Base-by-base conservation (phyloP, 2,888 invertebrate species). In the Hypselothyrea guttata region DNA sequence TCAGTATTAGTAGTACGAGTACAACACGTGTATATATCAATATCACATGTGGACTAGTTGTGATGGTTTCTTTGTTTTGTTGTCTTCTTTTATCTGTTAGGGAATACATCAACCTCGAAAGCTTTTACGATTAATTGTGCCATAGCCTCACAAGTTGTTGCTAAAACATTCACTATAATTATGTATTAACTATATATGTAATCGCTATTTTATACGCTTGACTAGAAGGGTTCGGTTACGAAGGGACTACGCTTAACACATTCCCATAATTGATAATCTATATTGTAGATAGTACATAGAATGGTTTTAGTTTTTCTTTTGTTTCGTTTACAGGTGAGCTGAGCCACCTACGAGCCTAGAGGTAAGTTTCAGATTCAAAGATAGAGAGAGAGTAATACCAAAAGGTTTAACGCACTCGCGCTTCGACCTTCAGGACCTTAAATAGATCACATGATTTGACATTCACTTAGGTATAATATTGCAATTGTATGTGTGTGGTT, bases 361-460 rank as follows among this genome's bases (percentile, higher is more conserved):
- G 51, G 48, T 63, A 60, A 59, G 63, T 46, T 22, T 69, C 35
- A 60, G 53, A 55, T 56, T 58, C 30, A 55, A 45, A 55, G 44
- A 63, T 30, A 59, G 44, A 63, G 33, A 59, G 53, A 61, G 52
- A 65, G 66, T 66, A 64, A 57, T 62, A 70, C 67, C 73, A 65
- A 71, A 84, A 79, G 82, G 81, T 58, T 62, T 47, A 45, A 55
- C 52, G 68, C 73, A 57, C 58, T 49, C 12, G 60, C 60, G 70
- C 63, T 60, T 66, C 56, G 60, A 67, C 78, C 76, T 74, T 77
- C 56, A 72, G 78, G 86, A 87, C 86, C 85, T 83, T 88, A 88
- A 87, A 86, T 88, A 88, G 88, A 88, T 88, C 88, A 88, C 88
- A 88, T 87, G 81, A 85, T 88, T 88, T 88, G 88, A 88, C 88